Base-by-base conservation (phyloP, 2,797 vertebrate genomes). In the Liparis tanakae region DNA sequence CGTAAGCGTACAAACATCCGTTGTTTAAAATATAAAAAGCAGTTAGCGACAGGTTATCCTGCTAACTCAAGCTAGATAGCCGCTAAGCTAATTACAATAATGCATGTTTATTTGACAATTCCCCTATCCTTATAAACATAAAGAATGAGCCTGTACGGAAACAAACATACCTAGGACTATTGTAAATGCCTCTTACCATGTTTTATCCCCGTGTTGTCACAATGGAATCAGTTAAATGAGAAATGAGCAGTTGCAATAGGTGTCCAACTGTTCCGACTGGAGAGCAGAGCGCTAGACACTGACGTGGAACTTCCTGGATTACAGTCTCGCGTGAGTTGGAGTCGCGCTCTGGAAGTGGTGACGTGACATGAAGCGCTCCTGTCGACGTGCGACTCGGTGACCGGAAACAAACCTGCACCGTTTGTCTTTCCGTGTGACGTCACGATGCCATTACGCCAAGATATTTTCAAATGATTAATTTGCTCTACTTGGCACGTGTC, bases 261-360 rank as follows among this genome's bases (percentile, higher is more conserved):
- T 50, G 57, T 87, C 61, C 65, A 69, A 77, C 58, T 84, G 64
- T 53, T 86, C 61, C 65, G 70, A 77, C 56, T 84, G 64, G 70
- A 66, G 78, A 85, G 80, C 74, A 50, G 67, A 43, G 61, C 70
- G 53, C 54, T 85, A 74, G 73, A 65, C 4, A 91, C 91, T 96
- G 96, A 99, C 98, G 98, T 99, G 98, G 98, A 98, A 96, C 94
- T 99, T 98, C 97, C 97, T 93, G 79, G 70, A 83, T 50, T 12
- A 0, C 0, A 76, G 20, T 87, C 67, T 86, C 90, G 94, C 92
- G 91, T 61, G 90, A 89, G 9, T 70, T 86, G 57, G 90, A 89
- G 9, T 70, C 85, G 41, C 1, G 34, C 33, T 2, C 20, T 71
- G 58, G 50, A 85, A 90, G 60, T 55, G 89, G 43, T 92, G 93